Conservation (phyloP, 2,888 invertebrate genomes). For the Schizotus pectinicornis region DNA sequence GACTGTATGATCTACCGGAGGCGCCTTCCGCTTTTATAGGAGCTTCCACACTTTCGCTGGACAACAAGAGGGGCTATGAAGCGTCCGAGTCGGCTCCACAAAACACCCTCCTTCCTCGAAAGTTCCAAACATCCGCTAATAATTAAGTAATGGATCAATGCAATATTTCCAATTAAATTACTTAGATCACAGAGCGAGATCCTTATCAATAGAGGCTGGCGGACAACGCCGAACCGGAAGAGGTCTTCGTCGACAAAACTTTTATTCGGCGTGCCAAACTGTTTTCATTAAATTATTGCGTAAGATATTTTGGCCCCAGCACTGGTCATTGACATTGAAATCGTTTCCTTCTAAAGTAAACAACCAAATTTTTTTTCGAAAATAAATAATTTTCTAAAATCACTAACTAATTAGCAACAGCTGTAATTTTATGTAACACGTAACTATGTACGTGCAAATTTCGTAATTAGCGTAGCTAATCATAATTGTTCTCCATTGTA, state of each 20-base stretch:
- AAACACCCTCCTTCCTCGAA: slow-evolving; percentile 47
- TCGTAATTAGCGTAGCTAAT: background rate
- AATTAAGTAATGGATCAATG: slow-evolving; percentile 39
- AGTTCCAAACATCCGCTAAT: slow-evolving; percentile 42
- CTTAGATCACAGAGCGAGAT: background rate
- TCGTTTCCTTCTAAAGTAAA: no score
- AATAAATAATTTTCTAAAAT: no score
- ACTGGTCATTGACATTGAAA: no score
- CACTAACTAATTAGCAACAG: no score
- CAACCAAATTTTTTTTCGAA: no score
- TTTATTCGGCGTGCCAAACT: no score
- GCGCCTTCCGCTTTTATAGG: slow-evolving; percentile 51
- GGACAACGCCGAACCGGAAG: no score
- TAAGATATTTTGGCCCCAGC: no score
- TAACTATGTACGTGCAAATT: no score
- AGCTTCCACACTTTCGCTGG: slow-evolving; percentile 51
- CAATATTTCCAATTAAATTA: slow-evolving; percentile 7
- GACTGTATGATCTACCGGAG: slow-evolving; percentile 48
- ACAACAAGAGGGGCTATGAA: slow-evolving; percentile 39
- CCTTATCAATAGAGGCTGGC: background rate
- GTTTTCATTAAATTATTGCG: no score
- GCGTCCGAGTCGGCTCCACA: slow-evolving; percentile 36
- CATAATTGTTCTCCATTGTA: background rate
- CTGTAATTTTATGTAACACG: no score
- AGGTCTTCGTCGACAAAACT: no score